A percentile compares a stretch with the other conserved stretches of the same genome.
phyloP scores from a whole-genome alignment of 1,140 invertebrate genomes.

The Stegodyphus mimosarum region DNA sequence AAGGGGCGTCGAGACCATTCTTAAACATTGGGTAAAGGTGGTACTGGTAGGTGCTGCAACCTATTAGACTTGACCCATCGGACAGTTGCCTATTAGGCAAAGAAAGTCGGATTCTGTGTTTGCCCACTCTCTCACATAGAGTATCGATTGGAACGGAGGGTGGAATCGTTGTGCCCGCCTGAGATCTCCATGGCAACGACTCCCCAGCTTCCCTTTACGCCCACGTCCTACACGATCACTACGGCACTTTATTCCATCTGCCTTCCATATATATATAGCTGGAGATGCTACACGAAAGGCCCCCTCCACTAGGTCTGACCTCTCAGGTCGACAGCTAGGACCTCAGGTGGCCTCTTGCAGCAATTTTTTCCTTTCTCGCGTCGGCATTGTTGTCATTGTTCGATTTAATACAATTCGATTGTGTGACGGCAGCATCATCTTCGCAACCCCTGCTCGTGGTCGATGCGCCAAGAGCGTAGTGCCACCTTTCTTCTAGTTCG shows the following conservation, averaged over 20 bases:
- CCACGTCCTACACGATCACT: constrained; percentile 30
- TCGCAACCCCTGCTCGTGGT: neutral
- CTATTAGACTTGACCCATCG: neutral
- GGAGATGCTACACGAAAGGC: neutral
- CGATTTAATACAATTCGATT: neutral
- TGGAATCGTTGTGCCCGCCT: constrained; percentile 18
- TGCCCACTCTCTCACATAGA: too few relatives aligned
- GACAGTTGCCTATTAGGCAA: constrained; percentile 25
- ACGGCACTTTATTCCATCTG: neutral
- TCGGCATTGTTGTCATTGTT: neutral
- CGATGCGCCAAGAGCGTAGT: neutral
- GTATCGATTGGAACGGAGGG: constrained; percentile 26
- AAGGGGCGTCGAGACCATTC: neutral
- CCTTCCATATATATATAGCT: too few relatives aligned
- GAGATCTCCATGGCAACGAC: constrained; percentile 39
- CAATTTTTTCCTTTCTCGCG: neutral
- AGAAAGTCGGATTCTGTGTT: neutral
- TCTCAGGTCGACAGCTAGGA: constrained; percentile 12
- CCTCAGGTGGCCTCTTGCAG: constrained; percentile 4
- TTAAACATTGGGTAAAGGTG: constrained; percentile 2
- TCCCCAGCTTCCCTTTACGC: constrained; percentile 52
- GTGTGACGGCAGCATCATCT: neutral
- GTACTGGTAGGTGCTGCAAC: constrained; percentile 19
- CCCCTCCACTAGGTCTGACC: neutral
- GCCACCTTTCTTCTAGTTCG: neutral